Evolutionary conservation across 1,140 invertebrate species (phyloP).

Genomic region (Ceratosolen solmsi): DNA sequence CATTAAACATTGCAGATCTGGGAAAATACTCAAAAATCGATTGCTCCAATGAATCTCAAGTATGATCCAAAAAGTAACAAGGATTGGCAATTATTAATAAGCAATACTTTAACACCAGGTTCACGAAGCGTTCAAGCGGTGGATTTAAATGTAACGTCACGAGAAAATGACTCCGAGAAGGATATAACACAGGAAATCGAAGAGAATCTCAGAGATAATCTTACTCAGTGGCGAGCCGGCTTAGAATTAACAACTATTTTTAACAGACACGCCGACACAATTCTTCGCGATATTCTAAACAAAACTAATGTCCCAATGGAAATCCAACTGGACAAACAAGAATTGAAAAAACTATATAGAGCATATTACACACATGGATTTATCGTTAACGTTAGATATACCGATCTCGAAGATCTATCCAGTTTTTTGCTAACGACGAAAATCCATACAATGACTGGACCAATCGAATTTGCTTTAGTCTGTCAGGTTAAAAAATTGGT

Average conservation of each 20-base stretch:
- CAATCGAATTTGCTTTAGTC: constrained; percentile 68
- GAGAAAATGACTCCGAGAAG: constrained; percentile 55
- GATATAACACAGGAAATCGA: constrained; percentile 58
- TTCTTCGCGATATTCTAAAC: constrained; percentile 61
- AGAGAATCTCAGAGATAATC: constrained; percentile 61
- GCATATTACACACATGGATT: constrained; percentile 69
- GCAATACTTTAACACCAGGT: constrained; percentile 44
- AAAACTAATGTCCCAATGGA: constrained; percentile 55
- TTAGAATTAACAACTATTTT: constrained; percentile 65
- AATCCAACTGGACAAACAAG: constrained; percentile 63
- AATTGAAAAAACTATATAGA: constrained; percentile 66
- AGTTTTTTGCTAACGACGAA: constrained; percentile 64
- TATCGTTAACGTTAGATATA: constrained; percentile 64
- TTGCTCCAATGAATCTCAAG: constrained; percentile 61
- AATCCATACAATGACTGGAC: constrained; percentile 64
- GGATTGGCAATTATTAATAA: constrained; percentile 65
- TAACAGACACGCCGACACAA: constrained; percentile 65
- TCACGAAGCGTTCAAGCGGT: constrained; percentile 60
- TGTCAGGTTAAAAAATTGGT: constrained; percentile 64
- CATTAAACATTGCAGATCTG: constrained; percentile 65
- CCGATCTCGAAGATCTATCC: constrained; percentile 60
- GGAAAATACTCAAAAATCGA: constrained; percentile 67
- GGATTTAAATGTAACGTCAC: constrained; percentile 54
- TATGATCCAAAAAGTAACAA: constrained; percentile 63
- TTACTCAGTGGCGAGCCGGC: constrained; percentile 62